These are phyloP conservation scores for Pachycephala philippinensis DNA, from an alignment of 2,113 vertebrate genomes.

Conservation along the genomic window DNA sequence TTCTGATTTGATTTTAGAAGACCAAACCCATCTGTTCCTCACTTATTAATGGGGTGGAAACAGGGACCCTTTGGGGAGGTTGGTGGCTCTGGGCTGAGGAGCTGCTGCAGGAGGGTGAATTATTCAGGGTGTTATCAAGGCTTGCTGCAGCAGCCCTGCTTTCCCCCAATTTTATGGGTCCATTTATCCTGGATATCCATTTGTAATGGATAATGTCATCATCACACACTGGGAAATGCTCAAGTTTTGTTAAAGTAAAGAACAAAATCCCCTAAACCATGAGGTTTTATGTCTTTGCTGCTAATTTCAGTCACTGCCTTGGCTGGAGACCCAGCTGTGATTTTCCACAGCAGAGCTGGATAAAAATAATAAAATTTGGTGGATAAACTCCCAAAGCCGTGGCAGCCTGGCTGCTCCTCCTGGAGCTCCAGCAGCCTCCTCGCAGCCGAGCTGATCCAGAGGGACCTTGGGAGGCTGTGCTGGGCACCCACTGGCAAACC, in stretches of 20 bases:
- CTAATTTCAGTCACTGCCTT: not conserved
- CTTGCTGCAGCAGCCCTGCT: not conserved
- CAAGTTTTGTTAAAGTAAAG: not conserved
- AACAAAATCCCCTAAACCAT: not conserved
- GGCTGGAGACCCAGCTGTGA: not conserved
- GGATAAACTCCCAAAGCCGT: not conserved
- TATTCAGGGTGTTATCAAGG: rapidly evolving
- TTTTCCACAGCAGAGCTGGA: not conserved
- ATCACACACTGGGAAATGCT: not conserved
- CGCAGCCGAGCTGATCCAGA: not conserved
- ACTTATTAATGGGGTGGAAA: rapidly evolving
- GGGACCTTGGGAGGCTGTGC: not conserved
- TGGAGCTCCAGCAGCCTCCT: not conserved
- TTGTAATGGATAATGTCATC: not conserved
- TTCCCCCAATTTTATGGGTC: not conserved
- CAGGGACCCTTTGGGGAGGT: not conserved
- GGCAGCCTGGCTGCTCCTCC: not conserved
- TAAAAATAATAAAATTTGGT: not conserved
- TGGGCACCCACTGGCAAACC: not conserved
- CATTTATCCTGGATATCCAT: not conserved
- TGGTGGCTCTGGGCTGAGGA: not conserved
- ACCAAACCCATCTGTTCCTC: not conserved
- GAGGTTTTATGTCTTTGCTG: not conserved
- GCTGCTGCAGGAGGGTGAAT: not conserved
- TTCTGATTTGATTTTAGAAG: not conserved